These are phyloP conservation scores for Sarcophaga rosellei DNA, from an alignment of 2,888 invertebrate species.

Conservation along the genomic window DNA sequence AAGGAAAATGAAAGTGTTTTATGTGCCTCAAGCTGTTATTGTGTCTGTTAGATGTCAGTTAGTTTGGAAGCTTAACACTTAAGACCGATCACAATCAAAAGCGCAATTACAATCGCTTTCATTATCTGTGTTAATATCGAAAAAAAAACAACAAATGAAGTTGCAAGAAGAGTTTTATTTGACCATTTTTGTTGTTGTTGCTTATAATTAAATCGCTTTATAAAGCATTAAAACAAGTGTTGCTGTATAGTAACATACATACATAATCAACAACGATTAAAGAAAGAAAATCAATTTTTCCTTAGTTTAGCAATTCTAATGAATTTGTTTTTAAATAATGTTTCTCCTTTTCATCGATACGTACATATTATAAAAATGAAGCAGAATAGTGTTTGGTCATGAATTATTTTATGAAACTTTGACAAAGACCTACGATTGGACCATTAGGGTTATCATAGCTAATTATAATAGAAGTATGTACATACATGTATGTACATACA, in stretches of 20 bases:
- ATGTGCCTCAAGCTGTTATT: not conserved
- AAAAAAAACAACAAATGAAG: not conserved
- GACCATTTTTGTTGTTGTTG: not conserved
- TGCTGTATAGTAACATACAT: not conserved
- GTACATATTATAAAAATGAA: no score
- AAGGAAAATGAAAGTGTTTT: slow-evolving; percentile 58
- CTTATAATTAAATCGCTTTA: not conserved
- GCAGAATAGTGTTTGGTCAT: no score
- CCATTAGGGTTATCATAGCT: no score
- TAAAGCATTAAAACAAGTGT: not conserved
- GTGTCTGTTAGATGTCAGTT: slow-evolving; percentile 40
- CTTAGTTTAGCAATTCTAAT: no score
- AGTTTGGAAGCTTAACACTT: slow-evolving; percentile 33
- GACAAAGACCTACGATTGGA: no score
- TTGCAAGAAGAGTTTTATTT: not conserved
- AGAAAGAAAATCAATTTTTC: no score
- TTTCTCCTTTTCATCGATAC: no score
- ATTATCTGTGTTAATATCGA: not conserved
- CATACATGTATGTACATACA: no score
- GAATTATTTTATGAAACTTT: no score
- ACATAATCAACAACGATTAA: no score
- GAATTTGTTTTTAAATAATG: no score
- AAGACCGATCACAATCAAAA: not conserved
- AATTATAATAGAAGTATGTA: no score
- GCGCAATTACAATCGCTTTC: not conserved